Percentiles rank a stretch among this genome's conserved stretches.
Conservation (phyloP, 1,140 invertebrate species). For the Neoseiulus cucumeris region DNA sequence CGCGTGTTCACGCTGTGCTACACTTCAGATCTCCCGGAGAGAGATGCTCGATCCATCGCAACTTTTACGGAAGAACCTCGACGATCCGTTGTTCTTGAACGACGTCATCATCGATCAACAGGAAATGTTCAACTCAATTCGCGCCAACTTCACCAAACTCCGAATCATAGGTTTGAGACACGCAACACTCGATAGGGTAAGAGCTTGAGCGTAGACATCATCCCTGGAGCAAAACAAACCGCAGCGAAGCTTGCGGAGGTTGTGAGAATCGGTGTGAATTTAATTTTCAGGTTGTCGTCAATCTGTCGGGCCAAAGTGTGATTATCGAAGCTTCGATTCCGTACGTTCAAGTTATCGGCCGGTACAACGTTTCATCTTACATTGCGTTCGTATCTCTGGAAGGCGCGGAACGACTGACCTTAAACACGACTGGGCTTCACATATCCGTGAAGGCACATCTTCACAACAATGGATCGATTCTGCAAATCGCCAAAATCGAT, state of each 20-base stretch:
- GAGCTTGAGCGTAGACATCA: not conserved
- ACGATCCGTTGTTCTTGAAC: not conserved
- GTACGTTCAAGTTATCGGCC: not conserved
- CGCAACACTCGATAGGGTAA: not conserved
- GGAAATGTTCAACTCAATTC: not conserved
- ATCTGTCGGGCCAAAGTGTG: not conserved
- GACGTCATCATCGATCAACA: slow-evolving; percentile 1
- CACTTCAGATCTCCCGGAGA: not conserved
- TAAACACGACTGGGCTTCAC: not conserved
- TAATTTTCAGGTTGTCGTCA: not conserved
- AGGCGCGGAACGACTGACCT: not conserved
- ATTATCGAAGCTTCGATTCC: not conserved
- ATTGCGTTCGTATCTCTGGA: not conserved
- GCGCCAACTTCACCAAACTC: not conserved
- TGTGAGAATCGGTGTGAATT: not conserved
- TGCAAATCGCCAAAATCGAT: not conserved
- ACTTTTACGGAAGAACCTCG: not conserved
- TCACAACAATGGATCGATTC: not conserved
- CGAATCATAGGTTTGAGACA: not conserved
- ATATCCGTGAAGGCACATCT: not conserved
- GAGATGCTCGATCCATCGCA: not conserved
- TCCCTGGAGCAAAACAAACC: not conserved
- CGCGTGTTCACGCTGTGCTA: not conserved
- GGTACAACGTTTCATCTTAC: not conserved
- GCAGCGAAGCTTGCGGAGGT: not conserved